Evolutionary conservation across 2,888 invertebrate species (phyloP).

Genomic region (Muscina levida): DNA sequence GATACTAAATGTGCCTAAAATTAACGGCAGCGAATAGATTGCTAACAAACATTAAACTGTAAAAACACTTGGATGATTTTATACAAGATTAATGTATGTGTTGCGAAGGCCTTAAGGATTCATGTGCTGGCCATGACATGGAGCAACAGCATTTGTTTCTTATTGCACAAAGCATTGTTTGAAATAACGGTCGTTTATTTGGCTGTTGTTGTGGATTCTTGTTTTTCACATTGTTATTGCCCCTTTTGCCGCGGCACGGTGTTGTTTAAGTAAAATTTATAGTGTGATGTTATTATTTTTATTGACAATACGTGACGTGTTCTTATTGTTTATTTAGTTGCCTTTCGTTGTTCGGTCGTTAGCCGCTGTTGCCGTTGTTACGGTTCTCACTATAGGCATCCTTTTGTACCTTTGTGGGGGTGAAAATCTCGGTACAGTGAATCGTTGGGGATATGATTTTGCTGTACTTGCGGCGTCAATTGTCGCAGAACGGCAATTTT

Average conservation of each 20-base stretch:
- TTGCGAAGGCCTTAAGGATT: too few species aligned
- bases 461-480: too few species aligned
- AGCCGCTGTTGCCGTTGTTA: conserved; percentile 1
- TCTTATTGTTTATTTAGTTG: conserved; percentile 69
- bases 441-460: too few species aligned
- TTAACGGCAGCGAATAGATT: too few species aligned
- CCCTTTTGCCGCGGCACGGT: conserved; percentile 18
- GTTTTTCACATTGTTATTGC: too few species aligned
- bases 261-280: conserved; percentile 73
- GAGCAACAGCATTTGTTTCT: not conserved
- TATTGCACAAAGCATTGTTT: conserved; percentile 41
- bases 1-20: too few species aligned
- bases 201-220: conserved; percentile 28
- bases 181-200: conserved; percentile 49
- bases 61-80: too few species aligned
- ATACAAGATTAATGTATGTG: too few species aligned
- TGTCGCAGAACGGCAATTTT: too few species aligned
- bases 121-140: too few species aligned
- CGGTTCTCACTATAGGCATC: conserved; percentile 7
- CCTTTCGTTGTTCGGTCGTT: conserved; percentile 35
- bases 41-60: too few species aligned
- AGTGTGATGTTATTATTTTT: conserved; percentile 78
- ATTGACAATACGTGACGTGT: conserved; percentile 78
- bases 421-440: not conserved
- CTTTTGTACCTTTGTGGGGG: conserved; percentile 15